phyloP scores from a whole-genome alignment of 1,140 invertebrate species.

The Chrysopa pallens region DNA sequence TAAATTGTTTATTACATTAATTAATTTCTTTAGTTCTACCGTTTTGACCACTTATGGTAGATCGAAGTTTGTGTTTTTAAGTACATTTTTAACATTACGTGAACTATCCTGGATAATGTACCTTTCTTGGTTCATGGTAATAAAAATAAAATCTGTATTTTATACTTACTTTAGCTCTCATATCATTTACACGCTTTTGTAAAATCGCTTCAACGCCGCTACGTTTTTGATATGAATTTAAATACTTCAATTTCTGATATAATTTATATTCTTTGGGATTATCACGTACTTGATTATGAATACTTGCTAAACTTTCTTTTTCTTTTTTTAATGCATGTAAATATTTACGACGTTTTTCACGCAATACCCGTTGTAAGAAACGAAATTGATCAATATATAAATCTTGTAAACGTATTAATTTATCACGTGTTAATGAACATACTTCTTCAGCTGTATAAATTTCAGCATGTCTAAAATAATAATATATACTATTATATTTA shows the following conservation, averaged over 20 bases:
- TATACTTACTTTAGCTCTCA: slow-evolving; percentile 43
- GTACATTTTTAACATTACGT: no score
- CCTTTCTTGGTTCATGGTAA: no score
- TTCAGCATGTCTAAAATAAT: slow-evolving; percentile 57
- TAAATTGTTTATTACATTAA: no score
- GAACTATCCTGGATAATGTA: no score
- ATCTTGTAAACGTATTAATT: slow-evolving; percentile 57
- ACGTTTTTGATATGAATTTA: slow-evolving; percentile 56
- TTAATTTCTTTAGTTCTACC: no score
- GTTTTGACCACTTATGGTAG: no score
- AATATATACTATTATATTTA: no score
- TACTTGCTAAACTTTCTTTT: slow-evolving; percentile 59
- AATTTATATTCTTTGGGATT: slow-evolving; percentile 50
- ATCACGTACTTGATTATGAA: slow-evolving; percentile 47
- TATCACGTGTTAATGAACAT: slow-evolving; percentile 53
- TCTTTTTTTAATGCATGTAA: slow-evolving; percentile 53
- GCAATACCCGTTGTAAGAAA: slow-evolving; percentile 50
- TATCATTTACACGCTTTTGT: slow-evolving; percentile 58
- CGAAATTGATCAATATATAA: slow-evolving; percentile 72
- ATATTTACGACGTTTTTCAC: slow-evolving; percentile 55
- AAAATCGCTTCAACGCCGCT: slow-evolving; percentile 66
- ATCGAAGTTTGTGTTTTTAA: no score
- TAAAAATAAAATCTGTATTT: no score
- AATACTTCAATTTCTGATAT: slow-evolving; percentile 62
- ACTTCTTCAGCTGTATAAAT: slow-evolving; percentile 78